Evolutionary conservation across 2,113 vertebrate species (phyloP), one percentile per base, ranked within the genome.

Genomic region (Lepidothrix coronata): DNA sequence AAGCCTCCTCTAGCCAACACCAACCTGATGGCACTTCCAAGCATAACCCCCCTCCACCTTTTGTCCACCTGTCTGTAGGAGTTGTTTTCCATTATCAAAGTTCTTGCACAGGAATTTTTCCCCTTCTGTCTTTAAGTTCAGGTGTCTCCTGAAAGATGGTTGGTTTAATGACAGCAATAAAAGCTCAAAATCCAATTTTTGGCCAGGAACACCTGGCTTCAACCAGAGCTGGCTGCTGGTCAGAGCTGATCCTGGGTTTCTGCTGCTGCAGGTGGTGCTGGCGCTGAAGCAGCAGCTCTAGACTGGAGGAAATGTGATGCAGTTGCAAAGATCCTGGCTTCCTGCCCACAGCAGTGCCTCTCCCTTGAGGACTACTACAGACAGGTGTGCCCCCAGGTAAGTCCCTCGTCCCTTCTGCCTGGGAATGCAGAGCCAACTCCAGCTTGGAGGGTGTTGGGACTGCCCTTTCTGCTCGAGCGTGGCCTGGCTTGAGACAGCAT

Each of bases 221-320:
- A 62, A 41, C 37, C 58, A 33, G 27, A 66, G 23, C 8, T 14
- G 17, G 66, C 77, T 3, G 2, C 33, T 6, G 3, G 5, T 31
- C 12, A 3, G 58, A 91, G 78, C 90, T 94, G 85, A 94, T 65
- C 28, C 8, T n/a, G 88, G 33, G 88, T 94, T 93, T 95, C 97
- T 98, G 94, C 94, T 86, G 98, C 98, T 37, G 98, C 91, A 77
- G 98, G 98, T 4, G 97, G 96, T 13, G 81, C 74, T 15, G 91
- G 95, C 20, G 95, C 98, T 8, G 98, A 98, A 79, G 97, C 94
- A 22, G 97, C 86, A 12, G 98, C 98, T 61, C 97, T 98, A 23
- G 99, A 99, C 97, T 99, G 99, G 99, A 99, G 95, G 89, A 99
- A 98, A 79, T 99, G 99, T 15, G 99, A 99, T 10, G 54, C 91